Evolutionary conservation across 1,140 invertebrate genomes (phyloP).

Genomic region (Cepaea nemoralis): DNA sequence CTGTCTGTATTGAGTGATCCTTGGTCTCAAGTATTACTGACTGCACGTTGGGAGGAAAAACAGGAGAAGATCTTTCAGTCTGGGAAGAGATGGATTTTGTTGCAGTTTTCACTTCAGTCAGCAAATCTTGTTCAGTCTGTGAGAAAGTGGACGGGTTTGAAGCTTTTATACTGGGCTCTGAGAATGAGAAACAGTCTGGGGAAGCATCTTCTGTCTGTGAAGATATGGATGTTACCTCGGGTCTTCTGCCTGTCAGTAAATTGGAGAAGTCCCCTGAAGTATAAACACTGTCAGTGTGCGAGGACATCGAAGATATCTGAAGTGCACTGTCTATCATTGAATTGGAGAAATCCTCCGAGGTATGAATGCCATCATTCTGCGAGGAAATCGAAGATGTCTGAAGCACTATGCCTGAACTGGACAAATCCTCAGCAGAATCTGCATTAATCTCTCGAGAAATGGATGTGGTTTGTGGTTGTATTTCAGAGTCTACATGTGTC

Average conservation of each 20-base stretch:
- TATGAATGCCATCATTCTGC: too few relatives aligned
- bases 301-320: neutral
- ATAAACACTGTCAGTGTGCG: neutral
- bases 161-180: neutral
- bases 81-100: neutral
- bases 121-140: neutral
- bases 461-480: neutral
- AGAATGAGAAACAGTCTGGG: neutral
- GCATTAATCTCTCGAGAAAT: neutral
- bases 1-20: neutral
- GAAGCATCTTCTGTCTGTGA: neutral
- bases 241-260: neutral
- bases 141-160: neutral
- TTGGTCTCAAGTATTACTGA: neutral
- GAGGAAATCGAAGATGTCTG: too few relatives aligned
- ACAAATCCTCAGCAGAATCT: neutral
- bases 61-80: neutral
- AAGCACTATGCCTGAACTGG: too few relatives aligned
- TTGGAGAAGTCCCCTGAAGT: neutral
- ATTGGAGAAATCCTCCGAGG: neutral
- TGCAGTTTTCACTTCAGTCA: neutral
- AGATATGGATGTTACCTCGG: neutral
- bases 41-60: too few relatives aligned
- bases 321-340: neutral
- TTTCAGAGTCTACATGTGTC: neutral